These are phyloP conservation scores for Pipistrellus nathusii DNA, from an alignment of 2,797 vertebrate genomes.

Conservation along the genomic window DNA sequence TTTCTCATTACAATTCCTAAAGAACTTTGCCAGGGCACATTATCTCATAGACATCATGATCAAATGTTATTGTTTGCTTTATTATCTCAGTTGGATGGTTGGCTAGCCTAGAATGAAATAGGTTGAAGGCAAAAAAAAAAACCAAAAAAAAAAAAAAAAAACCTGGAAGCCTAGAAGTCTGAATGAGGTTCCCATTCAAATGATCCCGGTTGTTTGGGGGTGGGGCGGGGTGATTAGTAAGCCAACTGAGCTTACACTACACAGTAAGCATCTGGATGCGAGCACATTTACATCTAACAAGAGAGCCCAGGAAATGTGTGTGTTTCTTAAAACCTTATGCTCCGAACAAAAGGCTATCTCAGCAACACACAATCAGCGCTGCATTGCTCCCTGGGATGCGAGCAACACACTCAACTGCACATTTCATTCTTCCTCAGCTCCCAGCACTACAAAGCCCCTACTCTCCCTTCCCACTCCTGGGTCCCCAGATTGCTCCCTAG, in stretches of 20 bases:
- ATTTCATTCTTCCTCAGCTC: conserved; percentile 80
- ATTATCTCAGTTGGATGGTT: conserved; percentile 85
- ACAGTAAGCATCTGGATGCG: conserved; percentile 81
- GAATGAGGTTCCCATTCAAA: conserved; percentile 84
- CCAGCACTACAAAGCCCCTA: conserved; percentile 81
- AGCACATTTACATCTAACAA: conserved; percentile 85
- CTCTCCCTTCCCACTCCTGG: conserved; percentile 71
- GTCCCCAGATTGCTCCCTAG: conserved; percentile 69
- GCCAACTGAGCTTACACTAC: conserved; percentile 82
- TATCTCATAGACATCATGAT: conserved; percentile 80
- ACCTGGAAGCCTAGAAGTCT: conserved; percentile 80
- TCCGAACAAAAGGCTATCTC: conserved; percentile 85
- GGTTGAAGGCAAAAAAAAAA: conserved; percentile 81
- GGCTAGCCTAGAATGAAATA: conserved; percentile 85
- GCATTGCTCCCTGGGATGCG: conserved; percentile 82
- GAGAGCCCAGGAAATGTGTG: conserved; percentile 85
- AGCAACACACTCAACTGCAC: conserved; percentile 83
- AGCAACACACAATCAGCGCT: conserved; percentile 83
- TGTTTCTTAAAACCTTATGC: conserved; percentile 85
- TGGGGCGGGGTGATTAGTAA: conserved; percentile 84
- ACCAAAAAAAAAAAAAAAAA: conserved; percentile 51
- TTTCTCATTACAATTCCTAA: conserved; percentile 80
- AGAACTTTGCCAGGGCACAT: conserved; percentile 80
- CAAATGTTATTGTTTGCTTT: conserved; percentile 84
- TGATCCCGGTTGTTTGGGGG: conserved; percentile 79